Percentiles rank a stretch among this genome's conserved stretches.
These are phyloP conservation scores for Sorex maritimensis DNA, from an alignment of 2,797 vertebrate genomes.

Conservation along the genomic window DNA sequence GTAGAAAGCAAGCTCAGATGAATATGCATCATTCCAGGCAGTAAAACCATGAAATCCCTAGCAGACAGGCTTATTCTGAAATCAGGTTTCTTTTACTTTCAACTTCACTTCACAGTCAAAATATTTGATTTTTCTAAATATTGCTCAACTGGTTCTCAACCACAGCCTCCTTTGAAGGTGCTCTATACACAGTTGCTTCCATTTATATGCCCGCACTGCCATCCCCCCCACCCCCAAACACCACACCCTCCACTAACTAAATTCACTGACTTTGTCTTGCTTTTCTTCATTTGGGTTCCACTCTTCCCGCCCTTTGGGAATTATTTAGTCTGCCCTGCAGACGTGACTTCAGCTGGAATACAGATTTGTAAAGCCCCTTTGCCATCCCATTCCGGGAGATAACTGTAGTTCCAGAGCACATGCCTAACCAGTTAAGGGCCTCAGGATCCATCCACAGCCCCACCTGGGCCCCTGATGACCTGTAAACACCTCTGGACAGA, in stretches of 20 bases:
- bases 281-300: constrained; percentile 3
- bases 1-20: background rate
- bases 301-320: constrained; percentile 44
- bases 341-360: constrained; percentile 39
- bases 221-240: background rate
- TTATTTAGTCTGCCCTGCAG: constrained; percentile 9
- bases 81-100: constrained; percentile 17
- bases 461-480: too few relatives aligned
- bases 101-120: constrained; percentile 40
- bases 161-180: background rate
- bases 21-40: background rate
- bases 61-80: constrained; percentile 35
- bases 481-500: too few relatives aligned
- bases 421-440: too few relatives aligned
- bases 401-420: too few relatives aligned
- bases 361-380: constrained; percentile 34
- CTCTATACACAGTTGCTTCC: background rate
- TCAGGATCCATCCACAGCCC: too few relatives aligned
- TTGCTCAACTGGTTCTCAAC: background rate
- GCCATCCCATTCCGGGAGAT: background rate
- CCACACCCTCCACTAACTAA: background rate
- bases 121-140: background rate
- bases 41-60: constrained; percentile 13
- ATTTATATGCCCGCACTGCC: background rate
- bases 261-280: background rate